Evolutionary conservation across 92 coral and sea anemone species (phyloP).

Genomic region (Porites cylindrica): DNA sequence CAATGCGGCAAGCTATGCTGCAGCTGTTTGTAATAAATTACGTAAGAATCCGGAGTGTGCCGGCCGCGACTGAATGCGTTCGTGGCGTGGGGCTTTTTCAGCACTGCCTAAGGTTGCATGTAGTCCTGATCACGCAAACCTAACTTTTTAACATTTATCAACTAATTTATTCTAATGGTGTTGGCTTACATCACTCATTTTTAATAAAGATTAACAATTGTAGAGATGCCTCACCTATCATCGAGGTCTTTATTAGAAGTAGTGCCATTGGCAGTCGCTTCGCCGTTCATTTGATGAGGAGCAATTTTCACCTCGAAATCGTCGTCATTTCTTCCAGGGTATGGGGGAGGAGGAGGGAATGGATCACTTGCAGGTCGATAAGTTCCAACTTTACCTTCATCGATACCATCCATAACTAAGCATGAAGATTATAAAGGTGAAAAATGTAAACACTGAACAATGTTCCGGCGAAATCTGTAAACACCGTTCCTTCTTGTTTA

Average conservation of each 20-base stretch:
- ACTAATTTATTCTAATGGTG: background rate
- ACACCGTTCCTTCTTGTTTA: background rate
- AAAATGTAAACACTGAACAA: background rate
- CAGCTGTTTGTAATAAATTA: too few relatives aligned
- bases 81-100: too few relatives aligned
- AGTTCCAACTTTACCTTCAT: background rate
- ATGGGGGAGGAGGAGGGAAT: constrained; percentile 23
- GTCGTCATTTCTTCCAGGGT: background rate
- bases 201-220: background rate
- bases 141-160: too few relatives aligned
- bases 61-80: too few relatives aligned
- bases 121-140: too few relatives aligned
- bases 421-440: background rate
- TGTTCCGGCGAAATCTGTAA: background rate
- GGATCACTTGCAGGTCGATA: constrained; percentile 25
- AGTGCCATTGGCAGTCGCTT: background rate
- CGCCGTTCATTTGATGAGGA: constrained; percentile 20
- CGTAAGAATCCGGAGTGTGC: too few relatives aligned
- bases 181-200: background rate
- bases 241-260: background rate
- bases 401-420: background rate
- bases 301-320: constrained; percentile 39
- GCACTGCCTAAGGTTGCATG: too few relatives aligned
- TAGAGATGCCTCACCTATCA: constrained; percentile 8
- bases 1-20: too few relatives aligned